These are phyloP conservation scores for Drosophila monieri DNA, from an alignment of 2,888 invertebrate genomes.

Conservation along the genomic window DNA sequence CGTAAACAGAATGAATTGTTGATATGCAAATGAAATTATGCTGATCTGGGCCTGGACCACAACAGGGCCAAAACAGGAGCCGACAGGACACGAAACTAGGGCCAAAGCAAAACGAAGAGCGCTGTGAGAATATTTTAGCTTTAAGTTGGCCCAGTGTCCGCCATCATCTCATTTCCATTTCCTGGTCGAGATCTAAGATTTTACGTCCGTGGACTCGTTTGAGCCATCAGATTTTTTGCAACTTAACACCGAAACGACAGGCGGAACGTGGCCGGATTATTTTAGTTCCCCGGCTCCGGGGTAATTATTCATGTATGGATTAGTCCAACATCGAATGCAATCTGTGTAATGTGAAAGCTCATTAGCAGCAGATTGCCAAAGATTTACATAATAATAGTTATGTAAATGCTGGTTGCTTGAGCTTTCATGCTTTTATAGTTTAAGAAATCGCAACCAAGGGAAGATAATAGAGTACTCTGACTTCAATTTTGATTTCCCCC, in stretches of 20 bases:
- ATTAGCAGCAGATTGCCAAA: conserved; percentile 39
- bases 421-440: conserved; percentile 1
- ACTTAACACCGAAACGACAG: conserved; percentile 27
- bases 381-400: conserved; percentile 39
- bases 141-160: conserved; percentile 14
- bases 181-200: conserved; percentile 25
- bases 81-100: conserved; percentile 4
- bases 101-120: conserved; percentile 16
- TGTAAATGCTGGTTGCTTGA: conserved; percentile 9
- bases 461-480: not conserved
- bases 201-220: conserved; percentile 18
- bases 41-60: conserved; percentile 59
- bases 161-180: conserved; percentile 32
- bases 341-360: conserved; percentile 39
- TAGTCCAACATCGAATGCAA: conserved; percentile 35
- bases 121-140: conserved; percentile 37
- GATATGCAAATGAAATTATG: conserved; percentile 79
- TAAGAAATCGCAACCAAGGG: not conserved
- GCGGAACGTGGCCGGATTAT: conserved; percentile 31
- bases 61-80: conserved; percentile 13
- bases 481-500: not conserved
- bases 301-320: conserved; percentile 44
- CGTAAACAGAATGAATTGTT: conserved; percentile 74
- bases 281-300: conserved; percentile 11
- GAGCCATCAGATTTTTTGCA: conserved; percentile 31